Conservation (phyloP, 2,888 invertebrate genomes). For the Plagiodera versicolora region DNA sequence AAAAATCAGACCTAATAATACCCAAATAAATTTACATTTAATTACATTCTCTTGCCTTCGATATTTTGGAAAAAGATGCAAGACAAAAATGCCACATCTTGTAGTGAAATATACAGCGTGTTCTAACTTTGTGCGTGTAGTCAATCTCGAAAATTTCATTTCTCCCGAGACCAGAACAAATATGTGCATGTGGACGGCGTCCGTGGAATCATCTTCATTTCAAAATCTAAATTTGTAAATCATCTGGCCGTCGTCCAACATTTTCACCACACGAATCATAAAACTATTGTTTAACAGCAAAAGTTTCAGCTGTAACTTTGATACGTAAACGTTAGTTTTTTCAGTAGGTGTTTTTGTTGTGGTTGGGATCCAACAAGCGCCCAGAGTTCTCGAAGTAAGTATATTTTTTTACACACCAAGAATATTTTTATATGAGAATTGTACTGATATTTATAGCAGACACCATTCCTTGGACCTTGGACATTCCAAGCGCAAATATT, state of each 20-base stretch:
- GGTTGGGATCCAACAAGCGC: neutral
- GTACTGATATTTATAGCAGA: neutral
- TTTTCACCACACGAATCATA: conserved; percentile 14
- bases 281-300: conserved; percentile 26
- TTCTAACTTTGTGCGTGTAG: neutral
- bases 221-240: conserved; percentile 28
- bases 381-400: conserved; percentile 12
- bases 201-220: conserved; percentile 14
- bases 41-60: no score
- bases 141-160: neutral
- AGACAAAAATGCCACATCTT: no score
- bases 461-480: neutral
- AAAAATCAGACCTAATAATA: no score
- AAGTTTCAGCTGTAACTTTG: conserved; percentile 11
- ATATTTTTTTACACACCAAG: no score
- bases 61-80: no score
- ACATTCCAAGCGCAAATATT: no score
- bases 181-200: conserved; percentile 23
- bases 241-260: conserved; percentile 24
- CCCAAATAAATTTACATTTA: no score
- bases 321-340: conserved; percentile 2
- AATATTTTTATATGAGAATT: no score
- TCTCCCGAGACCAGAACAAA: conserved; percentile 16
- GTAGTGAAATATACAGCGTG: neutral
- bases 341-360: conserved; percentile 8